A percentile compares a stretch with the other conserved stretches of the same genome.
Conservation (phyloP, 37 sponge, comb jelly and placozoan species). For the Beroe forskalii region DNA sequence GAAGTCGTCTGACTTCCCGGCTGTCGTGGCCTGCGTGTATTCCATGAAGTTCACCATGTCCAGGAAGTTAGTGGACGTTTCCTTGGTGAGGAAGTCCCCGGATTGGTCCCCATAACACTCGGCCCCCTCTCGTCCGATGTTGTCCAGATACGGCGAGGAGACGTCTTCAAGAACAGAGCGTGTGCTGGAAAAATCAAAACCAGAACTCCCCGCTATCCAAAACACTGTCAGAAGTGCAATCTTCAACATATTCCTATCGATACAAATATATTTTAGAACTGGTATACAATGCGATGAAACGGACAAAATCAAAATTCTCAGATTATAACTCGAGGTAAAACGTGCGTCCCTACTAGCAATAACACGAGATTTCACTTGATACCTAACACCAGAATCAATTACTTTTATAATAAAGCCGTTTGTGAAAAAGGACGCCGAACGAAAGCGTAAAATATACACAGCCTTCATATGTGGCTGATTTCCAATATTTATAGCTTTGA, state of each 20-base stretch:
- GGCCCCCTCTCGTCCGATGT: background rate
- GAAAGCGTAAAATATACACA: background rate
- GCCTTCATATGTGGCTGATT: background rate
- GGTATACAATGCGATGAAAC: background rate
- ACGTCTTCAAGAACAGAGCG: background rate
- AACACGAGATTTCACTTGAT: background rate
- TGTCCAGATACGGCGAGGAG: background rate
- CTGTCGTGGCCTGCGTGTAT: background rate
- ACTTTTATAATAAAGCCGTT: background rate
- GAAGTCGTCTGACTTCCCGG: background rate
- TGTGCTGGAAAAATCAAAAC: background rate
- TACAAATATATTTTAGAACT: too few species aligned
- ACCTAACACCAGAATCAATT: background rate
- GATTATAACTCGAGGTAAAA: background rate
- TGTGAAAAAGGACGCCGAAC: background rate
- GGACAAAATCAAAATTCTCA: background rate
- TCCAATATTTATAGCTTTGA: background rate
- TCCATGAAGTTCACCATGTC: slow-evolving; percentile 60
- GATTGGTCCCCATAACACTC: background rate
- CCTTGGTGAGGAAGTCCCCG: background rate
- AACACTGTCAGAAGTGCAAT: too few species aligned
- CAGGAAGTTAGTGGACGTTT: background rate
- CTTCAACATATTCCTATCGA: too few species aligned
- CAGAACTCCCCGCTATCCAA: too few species aligned
- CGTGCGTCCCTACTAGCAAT: background rate